Conservation (phyloP, 2,888 invertebrate species). For the Chrysomela aeneicollis region DNA sequence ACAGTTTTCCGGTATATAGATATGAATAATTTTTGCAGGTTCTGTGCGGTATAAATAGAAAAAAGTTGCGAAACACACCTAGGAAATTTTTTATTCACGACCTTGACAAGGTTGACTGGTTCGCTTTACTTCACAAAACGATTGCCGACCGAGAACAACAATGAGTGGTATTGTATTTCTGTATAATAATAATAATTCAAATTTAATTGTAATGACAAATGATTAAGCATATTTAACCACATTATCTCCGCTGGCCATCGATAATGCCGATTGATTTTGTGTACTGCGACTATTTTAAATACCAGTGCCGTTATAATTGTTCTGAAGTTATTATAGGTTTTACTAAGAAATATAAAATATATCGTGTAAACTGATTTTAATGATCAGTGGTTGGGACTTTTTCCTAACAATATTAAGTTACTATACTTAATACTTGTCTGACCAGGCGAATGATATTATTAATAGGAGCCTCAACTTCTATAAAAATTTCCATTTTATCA, state of each 20-base stretch:
- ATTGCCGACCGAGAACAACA: constrained; percentile 29
- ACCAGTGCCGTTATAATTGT: neutral
- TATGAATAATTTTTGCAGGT: constrained; percentile 18
- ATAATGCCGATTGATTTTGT: neutral
- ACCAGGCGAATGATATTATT: no score
- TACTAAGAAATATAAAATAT: neutral
- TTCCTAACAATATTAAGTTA: neutral
- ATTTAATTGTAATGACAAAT: constrained; percentile 27
- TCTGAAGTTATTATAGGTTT: neutral
- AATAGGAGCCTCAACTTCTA: no score
- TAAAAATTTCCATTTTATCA: no score
- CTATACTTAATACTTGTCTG: no score
- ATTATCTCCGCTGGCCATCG: constrained; percentile 6
- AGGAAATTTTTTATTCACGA: constrained; percentile 37
- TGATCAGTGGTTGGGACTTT: neutral
- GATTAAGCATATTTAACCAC: constrained; percentile 35
- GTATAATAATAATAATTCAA: constrained; percentile 27
- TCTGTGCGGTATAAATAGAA: constrained; percentile 23
- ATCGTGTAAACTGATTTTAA: neutral
- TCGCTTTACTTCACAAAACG: constrained; percentile 20
- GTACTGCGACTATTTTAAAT: neutral
- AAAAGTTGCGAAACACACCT: constrained; percentile 32
- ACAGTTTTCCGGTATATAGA: neutral
- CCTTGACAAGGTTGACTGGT: constrained; percentile 42
- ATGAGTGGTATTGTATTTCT: constrained; percentile 29